Evolutionary conservation across 2,888 invertebrate genomes (phyloP), one percentile per base, ranked within the genome.

Genomic region (Leptopilina syphax): DNA sequence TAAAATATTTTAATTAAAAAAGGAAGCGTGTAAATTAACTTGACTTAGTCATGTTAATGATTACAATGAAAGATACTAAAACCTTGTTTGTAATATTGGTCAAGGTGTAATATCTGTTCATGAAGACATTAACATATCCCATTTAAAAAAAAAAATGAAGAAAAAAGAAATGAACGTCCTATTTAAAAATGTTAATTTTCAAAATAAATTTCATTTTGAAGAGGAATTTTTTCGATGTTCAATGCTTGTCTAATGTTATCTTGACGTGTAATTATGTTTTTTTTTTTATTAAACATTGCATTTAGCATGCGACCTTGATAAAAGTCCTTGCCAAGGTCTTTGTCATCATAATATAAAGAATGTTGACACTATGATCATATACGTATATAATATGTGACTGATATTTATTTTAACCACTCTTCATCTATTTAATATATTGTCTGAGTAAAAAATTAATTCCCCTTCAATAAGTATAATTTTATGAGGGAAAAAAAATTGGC

Each of bases 281-380:
- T 12, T 12, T 54, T 73, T 60, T 70, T 24, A 44, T 70, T 24
- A 41, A 50, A 63, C 65, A 44, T 63, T 65, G 54, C 34, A 24
- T 83, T 86, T 81, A 54, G 82, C 85, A 84, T 86, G 81, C 85
- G 82, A 82, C 80, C 79, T 77, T 79, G 73, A 79, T 82, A 80
- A 66, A 81, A 84, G 83, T 86, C 87, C 88, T 88, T 86, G 84
- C 80, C 83, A 79, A 83, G 83, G 83, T 83, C 73, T 76, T 78
- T 66, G 54, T 65, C 77, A 65, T 57, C 76, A 60, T 54, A 50
- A 9, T 50, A 50, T 50, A 63, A 76, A 27, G 63, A 66, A 77
- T 79, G 77, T 78, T 78, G 77, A 80, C 67, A 79, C 60, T 76
- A 34, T 70, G 54, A 57, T 70, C 73, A 54, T n/a, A 57, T 34